Evolutionary conservation across 2,113 vertebrate genomes (phyloP).

Genomic region (Pavo muticus): DNA sequence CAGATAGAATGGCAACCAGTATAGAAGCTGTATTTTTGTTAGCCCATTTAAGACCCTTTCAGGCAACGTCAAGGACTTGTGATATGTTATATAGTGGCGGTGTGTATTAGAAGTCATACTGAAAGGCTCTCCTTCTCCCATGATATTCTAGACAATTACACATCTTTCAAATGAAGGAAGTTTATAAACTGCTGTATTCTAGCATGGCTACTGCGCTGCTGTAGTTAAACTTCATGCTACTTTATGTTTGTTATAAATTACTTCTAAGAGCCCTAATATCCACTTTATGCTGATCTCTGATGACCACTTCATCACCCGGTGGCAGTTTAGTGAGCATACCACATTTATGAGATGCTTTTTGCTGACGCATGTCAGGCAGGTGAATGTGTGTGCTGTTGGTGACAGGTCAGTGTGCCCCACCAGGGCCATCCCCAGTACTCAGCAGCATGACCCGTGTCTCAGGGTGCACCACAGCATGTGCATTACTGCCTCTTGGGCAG

Average conservation of each 20-base stretch:
- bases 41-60: neutral
- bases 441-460: neutral
- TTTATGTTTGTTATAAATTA: neutral
- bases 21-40: neutral
- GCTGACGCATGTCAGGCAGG: neutral
- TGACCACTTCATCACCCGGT: neutral
- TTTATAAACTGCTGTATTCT: neutral
- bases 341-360: fast-evolving
- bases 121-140: neutral
- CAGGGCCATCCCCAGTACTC: fast-evolving
- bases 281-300: neutral
- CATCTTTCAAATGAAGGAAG: neutral
- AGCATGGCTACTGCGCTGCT: neutral
- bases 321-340: neutral
- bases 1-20: neutral
- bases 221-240: neutral
- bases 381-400: fast-evolving
- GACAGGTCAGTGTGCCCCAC: neutral
- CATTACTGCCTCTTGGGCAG: neutral
- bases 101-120: neutral
- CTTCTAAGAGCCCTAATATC: neutral
- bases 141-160: neutral
- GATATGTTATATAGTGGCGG: neutral
- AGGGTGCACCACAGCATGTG: fast-evolving
- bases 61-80: neutral